Conservation (phyloP, 2,113 vertebrate genomes). For the Laticauda colubrina region DNA sequence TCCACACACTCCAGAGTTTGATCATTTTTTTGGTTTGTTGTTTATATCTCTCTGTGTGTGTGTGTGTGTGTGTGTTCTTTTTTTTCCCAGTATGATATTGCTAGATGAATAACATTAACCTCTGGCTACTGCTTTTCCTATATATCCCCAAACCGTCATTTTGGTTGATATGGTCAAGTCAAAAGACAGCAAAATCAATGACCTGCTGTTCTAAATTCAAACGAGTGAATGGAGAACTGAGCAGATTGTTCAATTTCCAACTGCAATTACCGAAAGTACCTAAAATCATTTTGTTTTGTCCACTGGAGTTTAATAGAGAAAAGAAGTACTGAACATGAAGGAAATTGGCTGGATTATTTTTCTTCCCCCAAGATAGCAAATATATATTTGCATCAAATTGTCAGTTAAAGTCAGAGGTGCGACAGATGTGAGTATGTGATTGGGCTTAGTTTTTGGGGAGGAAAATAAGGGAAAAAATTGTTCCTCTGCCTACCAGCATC, state of each 20-base stretch:
- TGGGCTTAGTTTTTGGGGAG: too few species aligned
- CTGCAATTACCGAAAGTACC: conserved; percentile 14
- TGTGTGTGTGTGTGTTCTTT: neutral
- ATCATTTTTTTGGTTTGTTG: conserved; percentile 6
- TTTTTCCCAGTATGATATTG: neutral
- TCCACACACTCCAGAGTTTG: neutral
- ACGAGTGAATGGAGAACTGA: neutral
- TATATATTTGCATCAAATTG: neutral
- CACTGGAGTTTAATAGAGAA: neutral
- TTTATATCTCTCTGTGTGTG: neutral
- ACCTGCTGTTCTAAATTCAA: conserved; percentile 26
- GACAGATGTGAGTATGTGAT: too few species aligned
- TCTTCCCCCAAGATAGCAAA: neutral
- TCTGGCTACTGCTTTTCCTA: conserved; percentile 24
- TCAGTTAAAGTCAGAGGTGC: neutral
- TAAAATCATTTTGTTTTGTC: neutral
- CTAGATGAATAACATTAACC: conserved; percentile 31
- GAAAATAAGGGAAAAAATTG: too few species aligned
- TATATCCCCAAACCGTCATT: conserved; percentile 17
- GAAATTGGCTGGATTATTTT: neutral
- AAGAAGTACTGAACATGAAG: neutral
- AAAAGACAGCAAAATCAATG: conserved; percentile 19
- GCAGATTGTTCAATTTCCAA: conserved; percentile 11
- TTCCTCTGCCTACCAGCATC: too few species aligned
- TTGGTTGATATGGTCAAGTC: neutral